Evolutionary conservation across 2,113 vertebrate genomes (phyloP).

Genomic region (Macheiramphus alcinus): DNA sequence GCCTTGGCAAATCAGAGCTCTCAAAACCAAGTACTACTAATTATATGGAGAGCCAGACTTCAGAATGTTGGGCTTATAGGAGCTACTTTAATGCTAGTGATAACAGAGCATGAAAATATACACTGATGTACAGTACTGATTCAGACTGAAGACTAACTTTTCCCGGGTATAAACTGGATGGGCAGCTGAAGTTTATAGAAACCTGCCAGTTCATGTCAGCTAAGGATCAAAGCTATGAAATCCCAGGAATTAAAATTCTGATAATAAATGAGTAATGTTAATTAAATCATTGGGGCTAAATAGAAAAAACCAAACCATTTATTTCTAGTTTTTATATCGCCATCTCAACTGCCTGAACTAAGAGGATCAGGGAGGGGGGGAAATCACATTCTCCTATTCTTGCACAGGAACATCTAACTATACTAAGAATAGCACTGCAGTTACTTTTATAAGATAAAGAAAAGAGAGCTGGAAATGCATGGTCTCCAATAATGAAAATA

Average conservation of each 20-base stretch:
- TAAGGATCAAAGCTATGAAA: not conserved
- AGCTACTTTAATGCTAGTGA: not conserved
- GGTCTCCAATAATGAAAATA: not conserved
- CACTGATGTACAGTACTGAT: not conserved
- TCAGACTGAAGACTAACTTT: not conserved
- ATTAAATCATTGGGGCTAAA: not conserved
- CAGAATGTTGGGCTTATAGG: not conserved
- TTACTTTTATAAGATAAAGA: not conserved
- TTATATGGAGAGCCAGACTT: not conserved
- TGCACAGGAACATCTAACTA: not conserved
- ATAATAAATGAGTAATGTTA: not conserved
- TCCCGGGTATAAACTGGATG: not conserved
- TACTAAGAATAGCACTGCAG: not conserved
- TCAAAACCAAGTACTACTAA: not conserved
- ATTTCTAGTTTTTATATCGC: not conserved
- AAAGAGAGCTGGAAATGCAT: not conserved
- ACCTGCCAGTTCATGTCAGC: not conserved
- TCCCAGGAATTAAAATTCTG: not conserved
- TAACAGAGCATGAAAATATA: not conserved
- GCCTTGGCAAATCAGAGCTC: not conserved
- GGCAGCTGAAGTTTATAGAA: not conserved
- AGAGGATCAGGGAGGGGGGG: not conserved
- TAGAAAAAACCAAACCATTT: not conserved
- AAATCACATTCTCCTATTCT: not conserved
- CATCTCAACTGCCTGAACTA: not conserved